Conservation (phyloP, 2,888 invertebrate species). For the Branchipolynoe longqiensis region DNA sequence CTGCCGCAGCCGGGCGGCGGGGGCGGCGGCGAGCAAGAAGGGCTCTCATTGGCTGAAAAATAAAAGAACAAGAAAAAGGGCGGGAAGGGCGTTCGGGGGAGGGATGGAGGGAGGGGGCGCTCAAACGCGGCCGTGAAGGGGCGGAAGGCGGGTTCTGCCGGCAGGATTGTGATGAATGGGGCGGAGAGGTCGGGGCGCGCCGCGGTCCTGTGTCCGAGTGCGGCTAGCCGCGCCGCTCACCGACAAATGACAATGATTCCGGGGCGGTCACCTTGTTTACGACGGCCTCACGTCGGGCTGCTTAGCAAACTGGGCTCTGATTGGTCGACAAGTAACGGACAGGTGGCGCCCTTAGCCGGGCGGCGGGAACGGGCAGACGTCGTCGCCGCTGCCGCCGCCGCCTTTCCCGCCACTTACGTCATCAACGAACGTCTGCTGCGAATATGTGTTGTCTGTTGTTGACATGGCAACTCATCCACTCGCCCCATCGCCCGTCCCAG, state of each 20-base stretch:
- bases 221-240: background rate
- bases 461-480: too few relatives aligned
- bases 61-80: too few relatives aligned
- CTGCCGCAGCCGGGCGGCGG: too few relatives aligned
- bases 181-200: background rate
- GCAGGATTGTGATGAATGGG: conserved; percentile 27
- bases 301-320: conserved; percentile 50
- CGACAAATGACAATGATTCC: conserved; percentile 39
- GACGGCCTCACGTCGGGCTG: conserved; percentile 19
- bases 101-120: too few relatives aligned
- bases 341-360: background rate
- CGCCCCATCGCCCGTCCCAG: too few relatives aligned
- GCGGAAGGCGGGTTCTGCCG: conserved; percentile 11
- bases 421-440: too few relatives aligned
- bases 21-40: conserved; percentile 13
- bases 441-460: too few relatives aligned
- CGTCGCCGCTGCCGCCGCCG: too few relatives aligned
- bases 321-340: conserved; percentile 46
- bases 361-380: too few relatives aligned
- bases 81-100: too few relatives aligned
- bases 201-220: background rate
- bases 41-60: conserved; percentile 52
- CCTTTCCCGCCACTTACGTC: too few relatives aligned
- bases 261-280: conserved; percentile 18
- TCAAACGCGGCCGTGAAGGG: conserved; percentile 7